These are phyloP conservation scores for Machimus rusticus DNA, from an alignment of 2,888 invertebrate species.

Conservation along the genomic window DNA sequence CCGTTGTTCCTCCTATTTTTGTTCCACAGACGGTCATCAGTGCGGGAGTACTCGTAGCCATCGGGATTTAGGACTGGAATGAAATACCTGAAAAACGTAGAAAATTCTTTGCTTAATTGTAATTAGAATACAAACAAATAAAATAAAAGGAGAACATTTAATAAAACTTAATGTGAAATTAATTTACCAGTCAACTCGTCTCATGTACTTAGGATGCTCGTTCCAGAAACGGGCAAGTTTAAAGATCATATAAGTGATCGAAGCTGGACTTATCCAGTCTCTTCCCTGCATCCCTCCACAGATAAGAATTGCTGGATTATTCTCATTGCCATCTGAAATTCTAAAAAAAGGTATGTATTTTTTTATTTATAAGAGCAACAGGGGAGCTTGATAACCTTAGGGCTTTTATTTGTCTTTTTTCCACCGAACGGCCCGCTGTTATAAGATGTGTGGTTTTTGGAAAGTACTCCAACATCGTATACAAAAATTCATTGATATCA, in stretches of 20 bases:
- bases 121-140: too few relatives aligned
- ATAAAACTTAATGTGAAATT: background rate
- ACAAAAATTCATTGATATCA: conserved; percentile 75
- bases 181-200: conserved; percentile 79
- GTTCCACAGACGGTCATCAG: conserved; percentile 81
- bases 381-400: conserved; percentile 53
- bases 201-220: conserved; percentile 69
- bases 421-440: conserved; percentile 76
- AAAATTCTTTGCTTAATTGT: too few relatives aligned
- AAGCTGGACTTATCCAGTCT: conserved; percentile 87
- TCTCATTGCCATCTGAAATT: conserved; percentile 72
- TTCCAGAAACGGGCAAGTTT: conserved; percentile 73
- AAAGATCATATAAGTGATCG: conserved; percentile 78
- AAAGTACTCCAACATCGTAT: conserved; percentile 72
- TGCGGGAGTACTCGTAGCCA: conserved; percentile 86
- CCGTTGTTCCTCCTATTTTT: conserved; percentile 73
- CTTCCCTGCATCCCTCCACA: conserved; percentile 83
- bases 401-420: conserved; percentile 78
- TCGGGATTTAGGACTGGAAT: conserved; percentile 82
- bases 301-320: conserved; percentile 73
- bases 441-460: conserved; percentile 75
- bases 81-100: conserved; percentile 66
- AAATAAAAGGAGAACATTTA: background rate
- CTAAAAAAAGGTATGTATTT: conserved; percentile 54
- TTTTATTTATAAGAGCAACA: background rate